These are phyloP conservation scores for Notoglanidium macrostoma DNA, from an alignment of 2,797 vertebrate genomes.

Conservation along the genomic window DNA sequence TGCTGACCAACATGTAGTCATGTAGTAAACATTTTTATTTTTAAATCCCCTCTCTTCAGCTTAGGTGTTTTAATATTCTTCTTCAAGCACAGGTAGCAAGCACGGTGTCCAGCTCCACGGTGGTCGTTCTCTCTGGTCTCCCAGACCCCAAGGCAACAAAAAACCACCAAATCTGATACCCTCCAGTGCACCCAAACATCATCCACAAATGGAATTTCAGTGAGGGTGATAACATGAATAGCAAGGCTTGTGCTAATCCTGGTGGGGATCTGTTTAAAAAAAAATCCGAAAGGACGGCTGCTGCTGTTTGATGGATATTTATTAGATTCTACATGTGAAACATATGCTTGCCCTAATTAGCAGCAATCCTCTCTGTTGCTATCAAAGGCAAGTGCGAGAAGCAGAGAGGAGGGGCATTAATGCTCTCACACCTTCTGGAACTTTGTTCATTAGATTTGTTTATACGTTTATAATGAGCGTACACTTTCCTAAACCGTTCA, in stretches of 20 bases:
- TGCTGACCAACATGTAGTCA: not conserved
- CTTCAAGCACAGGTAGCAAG: not conserved
- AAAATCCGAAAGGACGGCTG: not conserved
- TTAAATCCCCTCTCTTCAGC: not conserved
- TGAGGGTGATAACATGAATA: not conserved
- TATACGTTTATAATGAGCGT: not conserved
- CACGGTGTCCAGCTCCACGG: not conserved
- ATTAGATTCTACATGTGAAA: not conserved
- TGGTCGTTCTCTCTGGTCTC: not conserved
- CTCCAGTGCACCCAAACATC: not conserved
- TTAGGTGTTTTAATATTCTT: constrained; percentile 1
- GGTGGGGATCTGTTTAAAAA: not conserved
- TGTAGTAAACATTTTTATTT: not conserved
- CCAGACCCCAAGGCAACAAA: not conserved
- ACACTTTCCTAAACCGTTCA: not conserved
- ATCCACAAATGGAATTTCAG: constrained; percentile 7
- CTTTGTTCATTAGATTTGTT: not conserved
- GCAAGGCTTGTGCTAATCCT: not conserved
- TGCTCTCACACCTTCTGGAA: not conserved
- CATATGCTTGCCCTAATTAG: constrained; percentile 21
- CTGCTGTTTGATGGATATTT: not conserved
- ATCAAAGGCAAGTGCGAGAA: not conserved
- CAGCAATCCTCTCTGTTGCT: not conserved
- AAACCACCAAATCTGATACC: constrained; percentile 4
- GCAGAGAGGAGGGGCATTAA: not conserved